Percentiles rank a stretch among this genome's conserved stretches.
Conservation (phyloP, 2,797 vertebrate genomes). For the Kryptopterus vitreolus region DNA sequence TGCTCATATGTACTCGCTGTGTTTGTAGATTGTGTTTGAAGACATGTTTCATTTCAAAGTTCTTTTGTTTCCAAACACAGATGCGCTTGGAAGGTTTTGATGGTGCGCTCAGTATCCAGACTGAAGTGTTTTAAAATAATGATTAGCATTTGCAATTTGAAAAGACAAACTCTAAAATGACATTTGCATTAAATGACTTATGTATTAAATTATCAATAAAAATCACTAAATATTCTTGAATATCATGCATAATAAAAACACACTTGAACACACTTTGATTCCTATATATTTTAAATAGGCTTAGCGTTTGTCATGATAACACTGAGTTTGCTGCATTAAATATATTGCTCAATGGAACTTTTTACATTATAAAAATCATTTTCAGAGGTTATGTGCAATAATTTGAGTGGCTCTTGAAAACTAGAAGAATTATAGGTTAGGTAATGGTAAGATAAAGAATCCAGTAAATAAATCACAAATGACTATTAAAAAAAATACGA, state of each 20-base stretch:
- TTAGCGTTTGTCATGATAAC: background rate
- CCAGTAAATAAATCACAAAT: background rate
- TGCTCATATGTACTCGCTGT: background rate
- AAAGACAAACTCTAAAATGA: background rate
- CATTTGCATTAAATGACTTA: too few species aligned
- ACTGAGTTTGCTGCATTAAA: background rate
- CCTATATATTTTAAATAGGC: background rate
- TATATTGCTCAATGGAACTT: background rate
- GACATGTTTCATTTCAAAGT: background rate
- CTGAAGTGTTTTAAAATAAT: background rate
- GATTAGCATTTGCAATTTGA: background rate
- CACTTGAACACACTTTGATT: background rate
- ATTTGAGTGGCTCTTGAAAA: background rate
- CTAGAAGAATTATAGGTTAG: background rate
- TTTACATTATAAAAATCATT: background rate
- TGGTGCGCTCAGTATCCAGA: background rate
- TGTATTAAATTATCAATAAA: background rate
- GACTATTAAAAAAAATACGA: background rate
- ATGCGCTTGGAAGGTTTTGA: background rate
- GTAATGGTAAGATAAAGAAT: background rate
- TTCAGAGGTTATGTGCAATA: background rate
- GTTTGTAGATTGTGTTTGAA: slow-evolving; percentile 15
- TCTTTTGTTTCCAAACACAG: background rate
- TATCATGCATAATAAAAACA: background rate
- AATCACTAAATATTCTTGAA: background rate